Evolutionary conservation across 2,888 invertebrate species (phyloP).

Genomic region (Drosophila pseudotalamancana): DNA sequence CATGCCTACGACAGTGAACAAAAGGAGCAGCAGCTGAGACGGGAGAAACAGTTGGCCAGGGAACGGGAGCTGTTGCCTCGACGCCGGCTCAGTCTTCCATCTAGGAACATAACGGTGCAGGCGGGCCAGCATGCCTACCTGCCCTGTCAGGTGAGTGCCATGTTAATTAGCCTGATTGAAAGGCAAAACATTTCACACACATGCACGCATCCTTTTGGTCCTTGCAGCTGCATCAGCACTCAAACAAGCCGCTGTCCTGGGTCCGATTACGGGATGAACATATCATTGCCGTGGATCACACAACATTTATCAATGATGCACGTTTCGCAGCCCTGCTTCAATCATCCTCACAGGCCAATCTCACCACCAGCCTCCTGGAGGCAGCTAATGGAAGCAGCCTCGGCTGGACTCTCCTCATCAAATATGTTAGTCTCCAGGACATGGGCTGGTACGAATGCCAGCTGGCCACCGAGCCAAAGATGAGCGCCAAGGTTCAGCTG

Average conservation of each 20-base stretch:
- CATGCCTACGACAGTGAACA: conserved; percentile 74
- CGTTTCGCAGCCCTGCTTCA: conserved; percentile 90
- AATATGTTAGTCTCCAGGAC: conserved; percentile 94
- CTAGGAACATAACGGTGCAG: conserved; percentile 94
- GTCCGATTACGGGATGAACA: conserved; percentile 94
- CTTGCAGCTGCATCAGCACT: conserved; percentile 79
- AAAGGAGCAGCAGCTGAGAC: conserved; percentile 60
- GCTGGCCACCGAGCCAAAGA: conserved; percentile 96
- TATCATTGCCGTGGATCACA: conserved; percentile 92
- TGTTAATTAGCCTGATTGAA: conserved; percentile 49
- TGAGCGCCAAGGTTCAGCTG: conserved; percentile 91
- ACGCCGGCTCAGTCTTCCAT: conserved; percentile 68
- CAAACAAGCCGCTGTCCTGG: conserved; percentile 93
- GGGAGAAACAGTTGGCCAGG: conserved; percentile 69
- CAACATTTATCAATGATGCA: conserved; percentile 96
- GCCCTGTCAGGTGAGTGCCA: conserved; percentile 90
- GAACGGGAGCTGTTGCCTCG: conserved; percentile 62
- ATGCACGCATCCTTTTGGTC: conserved; percentile 1
- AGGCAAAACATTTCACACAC: conserved; percentile 9
- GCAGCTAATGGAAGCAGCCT: conserved; percentile 89
- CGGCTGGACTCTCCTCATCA: conserved; percentile 93
- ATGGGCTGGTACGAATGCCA: conserved; percentile 97
- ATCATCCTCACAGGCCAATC: conserved; percentile 45
- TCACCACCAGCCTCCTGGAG: conserved; percentile 83
- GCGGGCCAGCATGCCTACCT: conserved; percentile 95